Evolutionary conservation across 2,113 vertebrate genomes (phyloP).

Genomic region (Centropus bengalensis): DNA sequence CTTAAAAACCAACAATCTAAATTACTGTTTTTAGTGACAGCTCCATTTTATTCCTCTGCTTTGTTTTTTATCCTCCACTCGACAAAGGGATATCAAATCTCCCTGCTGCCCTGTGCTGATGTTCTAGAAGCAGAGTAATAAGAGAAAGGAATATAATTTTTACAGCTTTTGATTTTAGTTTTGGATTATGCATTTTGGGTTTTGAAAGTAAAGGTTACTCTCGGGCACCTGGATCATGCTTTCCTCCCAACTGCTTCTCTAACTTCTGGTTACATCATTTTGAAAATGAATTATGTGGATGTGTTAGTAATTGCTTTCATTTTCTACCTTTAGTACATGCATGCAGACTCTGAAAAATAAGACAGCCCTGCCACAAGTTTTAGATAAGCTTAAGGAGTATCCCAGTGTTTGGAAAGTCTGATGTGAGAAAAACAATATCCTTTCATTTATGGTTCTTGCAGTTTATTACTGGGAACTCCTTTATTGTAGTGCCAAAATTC

Average conservation of each 20-base stretch:
- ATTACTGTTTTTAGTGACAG: background rate
- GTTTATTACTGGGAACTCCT: background rate
- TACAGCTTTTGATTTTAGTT: background rate
- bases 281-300: background rate
- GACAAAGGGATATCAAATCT: background rate
- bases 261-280: background rate
- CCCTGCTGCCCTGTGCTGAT: background rate
- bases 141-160: background rate
- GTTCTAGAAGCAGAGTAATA: background rate
- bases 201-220: background rate
- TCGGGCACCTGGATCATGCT: background rate
- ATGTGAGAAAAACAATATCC: background rate
- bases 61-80: background rate
- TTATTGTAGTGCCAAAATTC: background rate
- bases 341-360: background rate
- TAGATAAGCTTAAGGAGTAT: background rate
- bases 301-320: background rate
- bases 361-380: background rate
- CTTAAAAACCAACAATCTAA: background rate
- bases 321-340: background rate
- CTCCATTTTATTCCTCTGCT: background rate
- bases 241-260: background rate
- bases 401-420: background rate
- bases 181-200: background rate
- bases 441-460: background rate